Base-by-base conservation (phyloP, 2,797 vertebrate species). In the Sciaenops ocellatus region DNA sequence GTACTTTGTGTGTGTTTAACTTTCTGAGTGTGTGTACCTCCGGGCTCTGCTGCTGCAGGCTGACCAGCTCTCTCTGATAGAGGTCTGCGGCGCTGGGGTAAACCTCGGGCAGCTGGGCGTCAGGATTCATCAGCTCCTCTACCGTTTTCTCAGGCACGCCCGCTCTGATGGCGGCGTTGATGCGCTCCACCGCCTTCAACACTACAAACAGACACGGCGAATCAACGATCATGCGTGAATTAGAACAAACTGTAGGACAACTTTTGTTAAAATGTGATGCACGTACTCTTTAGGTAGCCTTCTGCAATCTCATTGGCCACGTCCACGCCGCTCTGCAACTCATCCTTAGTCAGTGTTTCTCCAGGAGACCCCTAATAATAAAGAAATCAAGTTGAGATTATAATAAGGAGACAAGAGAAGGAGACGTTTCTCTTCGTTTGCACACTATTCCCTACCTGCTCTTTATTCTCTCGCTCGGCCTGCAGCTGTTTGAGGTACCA, bases 401-500 rank as follows among this genome's bases (percentile, higher is more conserved):
- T 0, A 28, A 34, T 0, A 46, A 69, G 11, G 41, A 74, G 3
- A 30, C 24, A 11, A 38, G 22, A n/a, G 20, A 28, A 13, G 56
- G 20, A 12, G 44, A 46, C 24, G 16, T n/a, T 34, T 70, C 5
- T 0, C 46, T 48, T 1, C 0, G 5, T 16, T 12, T 15, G 24
- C 54, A 10, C 16, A 1, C 6, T 13, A 41, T 1, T 7, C 56
- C 55, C n/a, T 82, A 99, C 98, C 97, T 98, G 96, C 60, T 93
- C 95, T 77, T 98, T 98, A 63, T 87, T 94, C 69, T 97, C 96
- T 1, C 94, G 93, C 1, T 97, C 96, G 0, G 85, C 94, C 86
- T 95, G 92, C 65, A 99, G 95, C 90, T 98, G 97, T 89, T 97
- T 99, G 51, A 98, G 94, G 92, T 99, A 99, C 98, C 98, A 99